Evolutionary conservation across 2,797 vertebrate species (phyloP).

Genomic region (Choloepus didactylus): DNA sequence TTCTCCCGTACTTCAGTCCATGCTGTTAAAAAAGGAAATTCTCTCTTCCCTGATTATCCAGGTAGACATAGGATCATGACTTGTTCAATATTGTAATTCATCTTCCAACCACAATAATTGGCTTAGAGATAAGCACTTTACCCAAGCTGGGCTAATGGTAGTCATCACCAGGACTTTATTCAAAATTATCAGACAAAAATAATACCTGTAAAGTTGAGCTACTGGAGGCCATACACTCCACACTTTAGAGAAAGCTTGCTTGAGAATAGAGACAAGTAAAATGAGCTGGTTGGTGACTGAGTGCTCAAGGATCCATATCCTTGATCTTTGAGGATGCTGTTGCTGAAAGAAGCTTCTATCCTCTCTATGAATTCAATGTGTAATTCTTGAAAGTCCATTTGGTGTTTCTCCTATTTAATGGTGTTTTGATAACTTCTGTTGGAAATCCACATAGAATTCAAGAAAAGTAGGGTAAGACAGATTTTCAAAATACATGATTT

Average conservation of each 20-base stretch:
- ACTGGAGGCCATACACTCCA: accelerated
- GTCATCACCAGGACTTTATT: not conserved
- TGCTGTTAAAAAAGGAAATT: not conserved
- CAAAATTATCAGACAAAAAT: not conserved
- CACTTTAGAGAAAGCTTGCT: not conserved
- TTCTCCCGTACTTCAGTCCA: not conserved
- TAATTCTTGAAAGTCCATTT: not conserved
- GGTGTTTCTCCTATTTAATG: not conserved
- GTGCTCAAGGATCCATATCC: no score
- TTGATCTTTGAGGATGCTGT: not conserved
- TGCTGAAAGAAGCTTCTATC: not conserved
- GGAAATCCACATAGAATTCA: not conserved
- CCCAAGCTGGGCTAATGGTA: not conserved
- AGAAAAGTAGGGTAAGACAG: not conserved
- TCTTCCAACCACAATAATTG: not conserved
- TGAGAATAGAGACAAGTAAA: not conserved
- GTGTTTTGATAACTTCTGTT: not conserved
- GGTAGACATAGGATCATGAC: not conserved
- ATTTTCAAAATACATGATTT: constrained; percentile 1
- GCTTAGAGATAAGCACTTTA: not conserved
- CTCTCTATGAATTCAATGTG: not conserved
- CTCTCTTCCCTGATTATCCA: not conserved
- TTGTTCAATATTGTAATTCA: not conserved
- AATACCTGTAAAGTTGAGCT: not conserved
- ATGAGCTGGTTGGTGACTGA: not conserved